Percentiles rank a stretch among this genome's conserved stretches.
Conservation (phyloP, 2,113 vertebrate species). For the Elgaria multicarinata region DNA sequence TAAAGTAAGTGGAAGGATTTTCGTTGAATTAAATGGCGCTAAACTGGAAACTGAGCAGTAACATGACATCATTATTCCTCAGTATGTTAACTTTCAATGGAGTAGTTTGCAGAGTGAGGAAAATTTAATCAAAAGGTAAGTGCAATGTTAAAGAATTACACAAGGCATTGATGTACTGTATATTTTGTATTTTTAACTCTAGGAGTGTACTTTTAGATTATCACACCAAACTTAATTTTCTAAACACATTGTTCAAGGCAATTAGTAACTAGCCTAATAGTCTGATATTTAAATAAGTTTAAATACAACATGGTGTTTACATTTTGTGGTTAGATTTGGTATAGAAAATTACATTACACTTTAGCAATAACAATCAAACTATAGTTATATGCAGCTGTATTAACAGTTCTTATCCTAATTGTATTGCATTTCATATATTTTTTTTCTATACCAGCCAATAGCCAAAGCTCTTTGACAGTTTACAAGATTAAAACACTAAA, state of each 20-base stretch:
- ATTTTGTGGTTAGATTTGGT: neutral
- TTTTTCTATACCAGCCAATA: too few relatives aligned
- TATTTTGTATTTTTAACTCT: conserved; percentile 18
- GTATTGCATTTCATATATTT: too few relatives aligned
- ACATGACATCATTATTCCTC: conserved; percentile 1
- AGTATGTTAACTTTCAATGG: neutral
- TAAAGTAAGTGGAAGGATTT: neutral
- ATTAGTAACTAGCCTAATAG: neutral
- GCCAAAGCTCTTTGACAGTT: too few relatives aligned
- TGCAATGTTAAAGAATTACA: neutral
- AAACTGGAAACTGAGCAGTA: neutral
- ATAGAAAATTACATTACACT: neutral
- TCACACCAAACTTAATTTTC: neutral
- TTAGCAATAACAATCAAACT: neutral
- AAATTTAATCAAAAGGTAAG: conserved; percentile 26
- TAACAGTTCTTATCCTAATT: neutral
- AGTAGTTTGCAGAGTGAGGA: neutral
- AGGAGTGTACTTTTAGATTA: neutral
- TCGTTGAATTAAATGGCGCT: neutral
- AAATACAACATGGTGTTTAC: neutral
- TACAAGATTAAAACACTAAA: too few relatives aligned
- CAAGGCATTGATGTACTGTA: neutral
- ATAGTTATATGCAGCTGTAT: neutral
- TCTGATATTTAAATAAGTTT: neutral
- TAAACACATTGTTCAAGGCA: neutral